A percentile compares a stretch with the other conserved stretches of the same genome.
Evolutionary conservation across 1,140 invertebrate genomes (phyloP).

Genomic region (Scaptomyza pallida): DNA sequence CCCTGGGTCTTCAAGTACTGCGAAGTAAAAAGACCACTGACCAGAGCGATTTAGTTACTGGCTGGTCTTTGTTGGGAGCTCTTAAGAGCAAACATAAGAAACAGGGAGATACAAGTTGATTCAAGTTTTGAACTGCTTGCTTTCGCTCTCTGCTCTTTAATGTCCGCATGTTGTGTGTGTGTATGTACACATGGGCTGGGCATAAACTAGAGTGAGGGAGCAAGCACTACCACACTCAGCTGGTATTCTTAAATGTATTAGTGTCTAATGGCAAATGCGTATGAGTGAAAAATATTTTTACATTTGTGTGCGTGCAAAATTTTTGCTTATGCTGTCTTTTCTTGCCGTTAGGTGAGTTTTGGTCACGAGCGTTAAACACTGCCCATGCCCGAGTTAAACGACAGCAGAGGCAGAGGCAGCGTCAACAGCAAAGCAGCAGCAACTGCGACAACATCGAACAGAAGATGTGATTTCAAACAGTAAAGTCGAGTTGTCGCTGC

Average conservation of each 20-base stretch:
- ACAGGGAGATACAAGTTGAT: background rate
- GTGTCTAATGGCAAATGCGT: background rate
- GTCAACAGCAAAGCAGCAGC: constrained; percentile 28
- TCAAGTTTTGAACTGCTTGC: constrained; percentile 47
- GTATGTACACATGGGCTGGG: constrained; percentile 38
- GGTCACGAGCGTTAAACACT: constrained; percentile 50
- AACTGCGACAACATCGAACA: constrained; percentile 46
- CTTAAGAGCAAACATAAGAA: constrained; percentile 27
- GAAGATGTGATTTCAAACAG: constrained; percentile 71
- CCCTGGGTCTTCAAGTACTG: no score
- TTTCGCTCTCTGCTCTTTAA: constrained; percentile 10
- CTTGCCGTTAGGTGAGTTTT: constrained; percentile 29
- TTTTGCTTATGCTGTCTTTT: constrained; percentile 49
- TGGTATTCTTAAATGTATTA: constrained; percentile 17
- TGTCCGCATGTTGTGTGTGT: constrained; percentile 9
- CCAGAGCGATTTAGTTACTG: constrained; percentile 12
- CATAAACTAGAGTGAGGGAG: constrained; percentile 56
- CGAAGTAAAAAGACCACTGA: background rate
- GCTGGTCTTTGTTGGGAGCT: background rate
- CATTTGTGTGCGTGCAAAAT: constrained; percentile 41
- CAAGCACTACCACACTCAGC: constrained; percentile 64
- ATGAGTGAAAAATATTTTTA: background rate
- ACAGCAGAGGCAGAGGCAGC: constrained; percentile 6
- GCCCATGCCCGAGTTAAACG: constrained; percentile 14
- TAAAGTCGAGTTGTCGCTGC: constrained; percentile 72